Conservation (phyloP, 2,888 invertebrate genomes). For the Parnassius smintheus region DNA sequence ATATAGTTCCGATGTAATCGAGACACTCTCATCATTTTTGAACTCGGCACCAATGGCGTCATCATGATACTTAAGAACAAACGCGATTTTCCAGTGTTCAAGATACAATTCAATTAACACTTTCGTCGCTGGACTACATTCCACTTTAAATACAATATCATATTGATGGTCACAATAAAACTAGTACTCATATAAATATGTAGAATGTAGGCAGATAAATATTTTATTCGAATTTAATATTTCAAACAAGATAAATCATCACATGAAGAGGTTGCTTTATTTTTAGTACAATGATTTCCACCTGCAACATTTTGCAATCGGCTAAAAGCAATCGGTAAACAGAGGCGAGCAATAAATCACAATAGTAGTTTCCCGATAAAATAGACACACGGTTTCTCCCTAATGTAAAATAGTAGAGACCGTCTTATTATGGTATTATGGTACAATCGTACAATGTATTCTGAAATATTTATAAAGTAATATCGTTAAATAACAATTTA, state of each 20-base stretch:
- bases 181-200: too few relatives aligned
- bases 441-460: background rate
- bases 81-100: too few relatives aligned
- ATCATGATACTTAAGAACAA: too few relatives aligned
- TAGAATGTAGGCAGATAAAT: background rate
- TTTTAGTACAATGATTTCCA: conserved; percentile 22
- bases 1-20: too few relatives aligned
- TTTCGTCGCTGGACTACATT: too few relatives aligned
- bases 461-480: background rate
- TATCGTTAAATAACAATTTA: too few relatives aligned
- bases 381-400: conserved; percentile 19
- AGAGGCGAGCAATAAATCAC: conserved; percentile 23
- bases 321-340: conserved; percentile 26
- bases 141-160: too few relatives aligned
- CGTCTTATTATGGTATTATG: conserved; percentile 5
- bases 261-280: conserved; percentile 7
- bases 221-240: background rate
- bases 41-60: too few relatives aligned
- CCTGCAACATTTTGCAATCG: conserved; percentile 26
- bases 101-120: too few relatives aligned
- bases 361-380: conserved; percentile 26
- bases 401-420: conserved; percentile 18
- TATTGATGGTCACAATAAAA: too few relatives aligned
- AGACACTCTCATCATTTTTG: too few relatives aligned
- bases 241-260: background rate